These are phyloP conservation scores for Pelobates fuscus DNA, from an alignment of 2,113 vertebrate species.

Conservation along the genomic window DNA sequence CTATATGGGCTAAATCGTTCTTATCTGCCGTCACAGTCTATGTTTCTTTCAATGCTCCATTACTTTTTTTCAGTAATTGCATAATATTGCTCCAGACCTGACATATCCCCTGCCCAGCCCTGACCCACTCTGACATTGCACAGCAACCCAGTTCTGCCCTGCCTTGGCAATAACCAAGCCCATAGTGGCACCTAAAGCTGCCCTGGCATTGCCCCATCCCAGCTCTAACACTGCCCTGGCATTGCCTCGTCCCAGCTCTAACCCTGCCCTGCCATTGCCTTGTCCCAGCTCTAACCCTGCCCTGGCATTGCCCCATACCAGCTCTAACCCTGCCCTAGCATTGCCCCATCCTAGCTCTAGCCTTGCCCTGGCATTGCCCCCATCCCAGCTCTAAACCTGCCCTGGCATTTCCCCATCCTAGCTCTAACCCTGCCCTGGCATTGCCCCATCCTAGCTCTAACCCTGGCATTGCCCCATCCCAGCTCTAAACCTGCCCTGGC, in stretches of 20 bases:
- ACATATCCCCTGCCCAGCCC: no score
- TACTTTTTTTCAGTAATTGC: no score
- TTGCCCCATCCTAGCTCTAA: background rate
- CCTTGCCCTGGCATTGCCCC: background rate
- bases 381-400: background rate
- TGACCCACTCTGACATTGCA: background rate
- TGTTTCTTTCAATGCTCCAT: no score
- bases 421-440: background rate
- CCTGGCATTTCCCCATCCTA: background rate
- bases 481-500: no score
- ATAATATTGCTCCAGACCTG: no score
- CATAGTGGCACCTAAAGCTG: background rate
- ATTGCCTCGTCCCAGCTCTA: no score
- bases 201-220: background rate
- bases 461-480: background rate
- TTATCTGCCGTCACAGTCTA: no score
- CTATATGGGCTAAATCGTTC: no score
- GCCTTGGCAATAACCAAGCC: no score
- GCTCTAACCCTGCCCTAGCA: background rate
- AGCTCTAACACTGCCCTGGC: background rate
- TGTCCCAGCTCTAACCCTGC: background rate
- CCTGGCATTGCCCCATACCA: no score
- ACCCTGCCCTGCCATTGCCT: background rate
- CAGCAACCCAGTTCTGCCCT: background rate
- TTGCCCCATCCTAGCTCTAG: background rate